Evolutionary conservation across 2,888 invertebrate genomes (phyloP), one percentile per base, ranked within the genome.

Genomic region (Strigamia transsilvanica): DNA sequence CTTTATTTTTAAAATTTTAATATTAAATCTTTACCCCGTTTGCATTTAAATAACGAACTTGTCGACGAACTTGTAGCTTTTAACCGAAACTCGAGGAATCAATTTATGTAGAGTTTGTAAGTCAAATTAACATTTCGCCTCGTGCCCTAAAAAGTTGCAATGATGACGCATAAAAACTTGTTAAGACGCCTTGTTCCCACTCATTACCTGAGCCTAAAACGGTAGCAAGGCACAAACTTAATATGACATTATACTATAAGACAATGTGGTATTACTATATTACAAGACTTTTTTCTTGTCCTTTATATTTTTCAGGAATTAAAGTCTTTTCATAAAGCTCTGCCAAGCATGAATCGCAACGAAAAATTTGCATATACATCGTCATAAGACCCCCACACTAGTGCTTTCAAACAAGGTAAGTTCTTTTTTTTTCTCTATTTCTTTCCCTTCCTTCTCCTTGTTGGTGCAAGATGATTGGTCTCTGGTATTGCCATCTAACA

Each of bases 231-330:
- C 21, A 56, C 56, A n/a, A 56, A 56, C 21, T 56, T 56, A 56
- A 56, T 56, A 56, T 18, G 56, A 56, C 56, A 56, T 56, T 56
- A 56, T 9, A 7, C 18, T 56, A 56, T 18, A 56, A 56, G 56
- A 56, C 56, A 56, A 27, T 56, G 56, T 56, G 56, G 56, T 56
- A 56, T 56, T 56, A 56, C 56, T 56, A 56, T 56, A 56, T 56
- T 56, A 56, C 56, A 56, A 56, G 56, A 56, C 56, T 18, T 56
- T 56, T 56, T 56, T 18, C 56, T 56, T 56, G 56, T 56, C 56
- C 56, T 56, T 56, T 56, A 56, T 56, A 56, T 56, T 56, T 56
- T 56, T 56, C 56, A 56, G 56, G 56, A 56, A 56, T 56, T 56
- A 56, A 56, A 56, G 56, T 56, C 56, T 56, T 56, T 56, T 56